These are phyloP conservation scores for Musca vetustissima DNA, from an alignment of 1,140 invertebrate species.

Conservation along the genomic window DNA sequence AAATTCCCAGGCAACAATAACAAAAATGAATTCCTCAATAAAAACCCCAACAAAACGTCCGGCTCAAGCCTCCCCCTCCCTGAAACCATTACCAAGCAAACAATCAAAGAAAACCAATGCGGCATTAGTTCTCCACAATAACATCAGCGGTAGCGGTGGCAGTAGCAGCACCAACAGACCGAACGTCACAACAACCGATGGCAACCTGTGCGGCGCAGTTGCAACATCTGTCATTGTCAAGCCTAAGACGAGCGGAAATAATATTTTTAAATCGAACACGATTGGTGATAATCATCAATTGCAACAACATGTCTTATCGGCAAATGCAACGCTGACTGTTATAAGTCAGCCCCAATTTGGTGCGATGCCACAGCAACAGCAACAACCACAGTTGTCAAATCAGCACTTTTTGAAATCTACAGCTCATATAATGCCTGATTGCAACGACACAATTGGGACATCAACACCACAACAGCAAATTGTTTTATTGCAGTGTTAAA, in stretches of 20 bases:
- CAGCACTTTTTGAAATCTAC: neutral
- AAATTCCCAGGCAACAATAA: too few species aligned
- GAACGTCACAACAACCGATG: conserved; percentile 20
- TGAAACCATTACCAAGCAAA: conserved; percentile 25
- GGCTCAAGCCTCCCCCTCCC: conserved; percentile 19
- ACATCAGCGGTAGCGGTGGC: conserved; percentile 24
- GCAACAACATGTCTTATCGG: conserved; percentile 32
- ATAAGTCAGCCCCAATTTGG: conserved; percentile 38
- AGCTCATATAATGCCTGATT: neutral
- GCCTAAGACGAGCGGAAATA: conserved; percentile 32
- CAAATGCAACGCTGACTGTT: conserved; percentile 40
- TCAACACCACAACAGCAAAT: conserved; percentile 27
- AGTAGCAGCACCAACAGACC: conserved; percentile 25
- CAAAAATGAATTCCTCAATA: neutral
- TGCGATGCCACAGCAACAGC: conserved; percentile 28
- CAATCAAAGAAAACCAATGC: conserved; percentile 1
- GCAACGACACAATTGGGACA: conserved; percentile 29
- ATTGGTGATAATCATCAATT: conserved; percentile 24
- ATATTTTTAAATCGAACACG: conserved; percentile 19
- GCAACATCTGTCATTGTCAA: conserved; percentile 54
- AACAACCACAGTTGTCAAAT: conserved; percentile 24
- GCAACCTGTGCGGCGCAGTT: conserved; percentile 29
- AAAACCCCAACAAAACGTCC: conserved; percentile 13
- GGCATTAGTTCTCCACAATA: neutral
- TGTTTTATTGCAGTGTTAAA: conserved; percentile 39